A percentile compares a stretch with the other conserved stretches of the same genome.
Conservation (phyloP, 1,140 invertebrate genomes). For the Monomorium pharaonis region DNA sequence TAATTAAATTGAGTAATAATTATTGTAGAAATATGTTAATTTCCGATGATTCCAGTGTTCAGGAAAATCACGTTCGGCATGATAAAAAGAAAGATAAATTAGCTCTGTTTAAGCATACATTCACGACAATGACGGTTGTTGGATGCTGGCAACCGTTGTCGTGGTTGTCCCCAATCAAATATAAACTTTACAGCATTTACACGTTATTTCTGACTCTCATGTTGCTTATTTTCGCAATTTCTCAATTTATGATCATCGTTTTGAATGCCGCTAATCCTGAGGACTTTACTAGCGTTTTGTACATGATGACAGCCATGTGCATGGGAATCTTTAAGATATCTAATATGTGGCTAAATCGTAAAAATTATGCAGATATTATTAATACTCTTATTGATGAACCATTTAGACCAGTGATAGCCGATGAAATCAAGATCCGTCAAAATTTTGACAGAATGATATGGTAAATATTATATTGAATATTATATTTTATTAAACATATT, state of each 20-base stretch:
- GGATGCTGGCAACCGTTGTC: slow-evolving; percentile 41
- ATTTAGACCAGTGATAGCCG: slow-evolving; percentile 27
- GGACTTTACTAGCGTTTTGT: slow-evolving; percentile 64
- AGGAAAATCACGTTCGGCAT: background rate
- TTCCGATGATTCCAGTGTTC: background rate
- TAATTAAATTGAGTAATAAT: background rate
- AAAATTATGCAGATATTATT: slow-evolving; percentile 37
- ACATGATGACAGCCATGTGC: slow-evolving; percentile 56
- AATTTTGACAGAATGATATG: slow-evolving; percentile 53
- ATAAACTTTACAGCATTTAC: slow-evolving; percentile 16
- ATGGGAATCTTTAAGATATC: slow-evolving; percentile 45
- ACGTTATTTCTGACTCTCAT: background rate
- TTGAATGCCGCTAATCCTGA: slow-evolving; percentile 40
- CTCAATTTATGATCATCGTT: slow-evolving; percentile 20
- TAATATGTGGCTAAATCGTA: slow-evolving; percentile 24
- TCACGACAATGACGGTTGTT: background rate
- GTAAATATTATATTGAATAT: no score
- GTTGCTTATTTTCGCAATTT: background rate
- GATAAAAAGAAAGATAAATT: background rate
- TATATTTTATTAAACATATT: no score
- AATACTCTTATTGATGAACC: slow-evolving; percentile 24
- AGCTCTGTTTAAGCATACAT: background rate
- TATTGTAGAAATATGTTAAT: background rate
- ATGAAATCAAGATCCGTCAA: slow-evolving; percentile 55
- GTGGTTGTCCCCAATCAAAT: background rate